Evolutionary conservation across 2,113 vertebrate species (phyloP).

Genomic region (Oryzias celebensis): DNA sequence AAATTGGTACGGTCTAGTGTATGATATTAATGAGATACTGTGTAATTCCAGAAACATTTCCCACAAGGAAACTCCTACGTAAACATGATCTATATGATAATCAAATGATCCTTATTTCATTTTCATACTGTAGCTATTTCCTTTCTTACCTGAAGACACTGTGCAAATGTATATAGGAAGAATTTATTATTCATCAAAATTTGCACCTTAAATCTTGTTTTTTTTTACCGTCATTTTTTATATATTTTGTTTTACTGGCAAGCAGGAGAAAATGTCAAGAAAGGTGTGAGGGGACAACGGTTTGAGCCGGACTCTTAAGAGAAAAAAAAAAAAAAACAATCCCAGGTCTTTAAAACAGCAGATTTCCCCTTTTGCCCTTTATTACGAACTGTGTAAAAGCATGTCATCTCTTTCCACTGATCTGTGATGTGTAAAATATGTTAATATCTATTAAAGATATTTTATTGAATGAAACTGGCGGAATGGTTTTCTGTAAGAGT

Average conservation of each 20-base stretch:
- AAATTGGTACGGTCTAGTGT: conserved; percentile 48
- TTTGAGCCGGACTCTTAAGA: conserved; percentile 11
- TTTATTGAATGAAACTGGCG: conserved; percentile 69
- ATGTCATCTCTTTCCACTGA: conserved; percentile 73
- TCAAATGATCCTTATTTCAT: conserved; percentile 43
- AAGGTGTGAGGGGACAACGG: conserved; percentile 13
- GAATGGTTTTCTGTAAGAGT: conserved; percentile 4
- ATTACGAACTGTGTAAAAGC: conserved; percentile 69
- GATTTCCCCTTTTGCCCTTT: conserved; percentile 57
- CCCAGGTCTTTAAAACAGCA: conserved; percentile 29
- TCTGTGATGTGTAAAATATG: conserved; percentile 75
- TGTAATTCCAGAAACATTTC: conserved; percentile 41
- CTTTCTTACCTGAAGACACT: conserved; percentile 54
- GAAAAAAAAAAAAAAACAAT: conserved; percentile 26
- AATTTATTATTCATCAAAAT: conserved; percentile 62
- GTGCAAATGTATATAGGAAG: conserved; percentile 67
- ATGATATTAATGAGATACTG: conserved; percentile 30
- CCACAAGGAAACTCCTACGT: conserved; percentile 23
- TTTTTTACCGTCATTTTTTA: conserved; percentile 56
- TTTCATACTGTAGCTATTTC: conserved; percentile 42
- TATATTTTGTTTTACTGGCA: conserved; percentile 52
- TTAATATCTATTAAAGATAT: conserved; percentile 81
- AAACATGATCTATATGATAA: conserved; percentile 5
- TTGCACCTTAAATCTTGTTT: conserved; percentile 62
- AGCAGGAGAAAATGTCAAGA: conserved; percentile 16